Evolutionary conservation across 2,888 invertebrate genomes (phyloP).

Genomic region (Tipula vernalis): DNA sequence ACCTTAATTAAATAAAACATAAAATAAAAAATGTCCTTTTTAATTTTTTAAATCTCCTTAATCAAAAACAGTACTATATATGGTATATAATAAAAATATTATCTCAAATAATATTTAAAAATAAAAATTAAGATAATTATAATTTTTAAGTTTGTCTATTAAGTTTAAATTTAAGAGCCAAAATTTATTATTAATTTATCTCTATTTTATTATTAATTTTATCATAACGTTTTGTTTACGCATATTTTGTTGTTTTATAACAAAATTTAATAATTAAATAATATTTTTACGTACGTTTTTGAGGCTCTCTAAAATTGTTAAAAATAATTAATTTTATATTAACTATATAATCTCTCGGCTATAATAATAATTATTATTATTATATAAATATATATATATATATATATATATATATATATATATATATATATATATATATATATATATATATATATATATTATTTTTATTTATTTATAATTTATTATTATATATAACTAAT

Average conservation of each 20-base stretch:
- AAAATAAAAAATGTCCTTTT: background rate
- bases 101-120: background rate
- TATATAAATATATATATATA: too few relatives aligned
- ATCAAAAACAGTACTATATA: background rate
- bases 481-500: background rate
- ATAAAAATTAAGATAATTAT: background rate
- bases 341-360: background rate
- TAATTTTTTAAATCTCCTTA: background rate
- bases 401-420: too few relatives aligned
- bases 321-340: background rate
- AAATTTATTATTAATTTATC: background rate
- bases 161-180: background rate
- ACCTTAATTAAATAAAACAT: background rate
- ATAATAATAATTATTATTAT: background rate
- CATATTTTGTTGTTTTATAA: background rate
- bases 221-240: background rate
- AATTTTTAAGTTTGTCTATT: background rate
- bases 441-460: too few relatives aligned
- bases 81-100: background rate
- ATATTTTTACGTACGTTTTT: background rate
- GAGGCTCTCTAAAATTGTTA: constrained; percentile 4
- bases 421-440: too few relatives aligned
- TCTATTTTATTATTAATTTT: background rate
- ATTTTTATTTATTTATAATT: background rate
- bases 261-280: background rate